A percentile compares a stretch with the other conserved stretches of the same genome.
phyloP scores from a whole-genome alignment of 2,888 invertebrate species.

The Caenorhabditis auriculariae region DNA sequence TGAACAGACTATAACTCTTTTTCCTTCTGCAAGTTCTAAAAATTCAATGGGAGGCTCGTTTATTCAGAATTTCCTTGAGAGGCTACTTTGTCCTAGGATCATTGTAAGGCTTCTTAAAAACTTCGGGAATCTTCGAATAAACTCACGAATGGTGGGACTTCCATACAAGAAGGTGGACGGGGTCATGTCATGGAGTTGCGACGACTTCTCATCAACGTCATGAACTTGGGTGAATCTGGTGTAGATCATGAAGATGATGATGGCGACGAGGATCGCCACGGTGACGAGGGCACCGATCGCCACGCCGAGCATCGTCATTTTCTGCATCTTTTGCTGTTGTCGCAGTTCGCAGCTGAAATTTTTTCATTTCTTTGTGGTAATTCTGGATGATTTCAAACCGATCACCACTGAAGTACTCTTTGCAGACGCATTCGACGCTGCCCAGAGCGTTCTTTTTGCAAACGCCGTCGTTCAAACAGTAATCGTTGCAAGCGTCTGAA shows the following conservation, averaged over 20 bases:
- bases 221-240: slow-evolving; percentile 46
- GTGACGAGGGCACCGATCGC: slow-evolving; percentile 45
- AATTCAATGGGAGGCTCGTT: no score
- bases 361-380: background rate
- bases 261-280: slow-evolving; percentile 53
- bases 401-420: slow-evolving; percentile 59
- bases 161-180: slow-evolving; percentile 18
- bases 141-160: slow-evolving; percentile 20
- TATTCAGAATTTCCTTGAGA: no score
- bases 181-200: slow-evolving; percentile 10
- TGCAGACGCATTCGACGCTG: slow-evolving; percentile 61
- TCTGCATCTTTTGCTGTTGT: slow-evolving; percentile 44
- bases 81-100: no score
- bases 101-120: no score
- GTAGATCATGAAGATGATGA: slow-evolving; percentile 61
- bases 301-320: slow-evolving; percentile 32
- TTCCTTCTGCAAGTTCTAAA: no score
- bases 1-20: no score
- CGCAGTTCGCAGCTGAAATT: slow-evolving; percentile 34
- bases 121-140: no score
- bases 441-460: slow-evolving; percentile 63
- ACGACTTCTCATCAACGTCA: slow-evolving; percentile 24
- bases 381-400: background rate
- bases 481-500: slow-evolving; percentile 62
- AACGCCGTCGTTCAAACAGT: slow-evolving; percentile 62